Conservation (phyloP, 2,113 vertebrate genomes). For the Petroica traversi region DNA sequence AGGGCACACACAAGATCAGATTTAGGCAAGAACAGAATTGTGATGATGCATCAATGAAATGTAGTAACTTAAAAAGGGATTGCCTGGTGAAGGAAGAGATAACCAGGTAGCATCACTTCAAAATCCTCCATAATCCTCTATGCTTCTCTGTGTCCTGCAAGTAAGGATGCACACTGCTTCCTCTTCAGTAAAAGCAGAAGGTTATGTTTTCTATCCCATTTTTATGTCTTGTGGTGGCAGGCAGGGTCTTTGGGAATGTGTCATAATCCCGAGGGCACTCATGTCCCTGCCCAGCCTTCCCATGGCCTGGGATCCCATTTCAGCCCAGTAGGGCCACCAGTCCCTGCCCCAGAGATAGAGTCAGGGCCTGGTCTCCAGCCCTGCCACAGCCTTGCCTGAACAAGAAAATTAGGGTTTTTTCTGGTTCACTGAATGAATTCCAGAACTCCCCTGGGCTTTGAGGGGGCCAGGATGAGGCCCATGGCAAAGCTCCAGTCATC, state of each 20-base stretch:
- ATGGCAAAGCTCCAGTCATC: not conserved
- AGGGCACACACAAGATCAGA: not conserved
- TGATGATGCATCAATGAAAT: not conserved
- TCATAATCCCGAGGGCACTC: accelerated
- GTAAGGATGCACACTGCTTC: not conserved
- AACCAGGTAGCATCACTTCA: not conserved
- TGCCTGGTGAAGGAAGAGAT: not conserved
- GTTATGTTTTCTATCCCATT: not conserved
- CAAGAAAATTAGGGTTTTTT: accelerated
- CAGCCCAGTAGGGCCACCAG: not conserved
- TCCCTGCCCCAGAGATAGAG: not conserved
- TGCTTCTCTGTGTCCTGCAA: not conserved
- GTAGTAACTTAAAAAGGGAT: not conserved
- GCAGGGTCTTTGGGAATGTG: not conserved
- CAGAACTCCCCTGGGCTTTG: not conserved
- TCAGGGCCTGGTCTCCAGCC: not conserved
- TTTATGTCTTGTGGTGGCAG: not conserved
- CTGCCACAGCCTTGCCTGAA: not conserved
- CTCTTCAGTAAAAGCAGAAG: not conserved
- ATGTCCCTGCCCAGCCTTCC: not conserved
- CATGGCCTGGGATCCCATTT: not conserved
- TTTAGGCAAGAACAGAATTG: not conserved
- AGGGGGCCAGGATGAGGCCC: accelerated
- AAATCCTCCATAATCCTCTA: not conserved
- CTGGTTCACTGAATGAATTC: not conserved